Conservation (phyloP, 2,888 invertebrate genomes). For the Eustalomyia histrio region DNA sequence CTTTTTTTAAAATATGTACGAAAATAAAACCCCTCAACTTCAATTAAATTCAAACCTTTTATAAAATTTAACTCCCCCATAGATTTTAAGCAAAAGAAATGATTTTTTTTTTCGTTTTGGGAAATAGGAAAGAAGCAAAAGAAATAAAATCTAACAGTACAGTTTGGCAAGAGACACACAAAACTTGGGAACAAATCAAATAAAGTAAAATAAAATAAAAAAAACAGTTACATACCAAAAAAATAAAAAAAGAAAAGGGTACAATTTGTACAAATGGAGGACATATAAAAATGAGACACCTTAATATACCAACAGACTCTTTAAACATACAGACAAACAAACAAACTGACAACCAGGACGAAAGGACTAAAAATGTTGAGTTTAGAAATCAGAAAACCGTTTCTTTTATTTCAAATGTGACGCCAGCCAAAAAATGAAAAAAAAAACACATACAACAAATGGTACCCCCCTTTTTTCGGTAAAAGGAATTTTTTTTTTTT, state of each 20-base stretch:
- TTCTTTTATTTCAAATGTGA: slow-evolving; percentile 57
- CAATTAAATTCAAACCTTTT: slow-evolving; percentile 64
- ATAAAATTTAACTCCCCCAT: slow-evolving; percentile 21
- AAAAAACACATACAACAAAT: slow-evolving; percentile 32
- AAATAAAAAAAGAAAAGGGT: slow-evolving; percentile 54
- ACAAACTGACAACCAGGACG: slow-evolving; percentile 49
- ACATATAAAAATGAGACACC: slow-evolving; percentile 58
- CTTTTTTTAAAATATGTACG: slow-evolving; percentile 39
- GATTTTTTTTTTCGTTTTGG: not conserved
- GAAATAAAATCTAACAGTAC: slow-evolving; percentile 41
- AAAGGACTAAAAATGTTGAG: slow-evolving; percentile 39
- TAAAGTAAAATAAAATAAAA: slow-evolving; percentile 34
- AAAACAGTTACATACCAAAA: no score
- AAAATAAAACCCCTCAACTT: slow-evolving; percentile 52
- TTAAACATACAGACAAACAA: slow-evolving; percentile 58
- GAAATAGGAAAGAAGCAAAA: slow-evolving; percentile 38
- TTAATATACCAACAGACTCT: slow-evolving; percentile 23
- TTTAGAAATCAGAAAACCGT: slow-evolving; percentile 28
- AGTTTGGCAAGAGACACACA: slow-evolving; percentile 49
- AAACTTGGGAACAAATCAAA: slow-evolving; percentile 61
- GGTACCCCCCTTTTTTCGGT: slow-evolving; percentile 40
- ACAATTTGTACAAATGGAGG: slow-evolving; percentile 58
- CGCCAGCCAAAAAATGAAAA: slow-evolving; percentile 52
- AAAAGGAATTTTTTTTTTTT: slow-evolving; percentile 44
- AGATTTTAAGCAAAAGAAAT: slow-evolving; percentile 31